Conservation (phyloP, 1,140 invertebrate species). For the Sitophilus oryzae region DNA sequence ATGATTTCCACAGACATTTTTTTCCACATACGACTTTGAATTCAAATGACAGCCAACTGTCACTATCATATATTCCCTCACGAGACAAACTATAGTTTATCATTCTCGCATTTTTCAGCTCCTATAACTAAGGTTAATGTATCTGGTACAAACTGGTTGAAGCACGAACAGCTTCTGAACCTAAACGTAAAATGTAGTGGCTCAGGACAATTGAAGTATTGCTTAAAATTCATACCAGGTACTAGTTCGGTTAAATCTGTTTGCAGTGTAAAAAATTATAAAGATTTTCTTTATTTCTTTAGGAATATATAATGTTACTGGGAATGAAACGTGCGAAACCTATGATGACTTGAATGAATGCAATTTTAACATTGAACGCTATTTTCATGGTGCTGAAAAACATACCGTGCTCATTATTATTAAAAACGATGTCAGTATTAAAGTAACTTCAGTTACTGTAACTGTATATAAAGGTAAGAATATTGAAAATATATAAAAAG, state of each 20-base stretch:
- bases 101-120: conserved; percentile 55
- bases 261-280: neutral
- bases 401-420: conserved; percentile 70
- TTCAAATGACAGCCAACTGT: neutral
- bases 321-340: conserved; percentile 63
- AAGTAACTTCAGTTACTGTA: conserved; percentile 62
- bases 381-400: conserved; percentile 55
- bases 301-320: conserved; percentile 70
- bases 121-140: conserved; percentile 61
- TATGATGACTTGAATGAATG: conserved; percentile 48
- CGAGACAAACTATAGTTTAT: no score
- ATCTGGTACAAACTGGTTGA: conserved; percentile 69
- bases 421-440: conserved; percentile 63
- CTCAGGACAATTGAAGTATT: conserved; percentile 62
- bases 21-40: neutral
- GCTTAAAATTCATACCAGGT: conserved; percentile 46
- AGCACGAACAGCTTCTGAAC: conserved; percentile 68
- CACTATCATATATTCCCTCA: no score
- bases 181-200: conserved; percentile 66
- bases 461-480: conserved; percentile 73
- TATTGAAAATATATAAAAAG: conserved; percentile 1
- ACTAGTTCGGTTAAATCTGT: neutral
- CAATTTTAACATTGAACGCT: conserved; percentile 58
- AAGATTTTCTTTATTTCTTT: conserved; percentile 1
- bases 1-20: conserved; percentile 2